These are phyloP conservation scores for Pecten maximus DNA, from an alignment of 2,888 invertebrate species.

Conservation along the genomic window DNA sequence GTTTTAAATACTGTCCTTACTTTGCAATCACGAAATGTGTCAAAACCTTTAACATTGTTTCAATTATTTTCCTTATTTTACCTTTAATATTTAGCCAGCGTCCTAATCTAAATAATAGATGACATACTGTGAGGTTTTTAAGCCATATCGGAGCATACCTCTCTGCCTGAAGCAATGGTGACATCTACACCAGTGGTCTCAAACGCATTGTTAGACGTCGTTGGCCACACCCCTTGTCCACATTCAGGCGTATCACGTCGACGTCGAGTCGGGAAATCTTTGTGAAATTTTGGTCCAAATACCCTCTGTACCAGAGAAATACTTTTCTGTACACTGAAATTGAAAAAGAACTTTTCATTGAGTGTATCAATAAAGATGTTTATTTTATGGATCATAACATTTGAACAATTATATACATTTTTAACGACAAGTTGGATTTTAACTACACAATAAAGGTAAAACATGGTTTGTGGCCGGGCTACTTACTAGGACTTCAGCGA, in stretches of 20 bases:
- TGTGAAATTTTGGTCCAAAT: constrained; percentile 61
- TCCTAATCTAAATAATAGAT: too few relatives aligned
- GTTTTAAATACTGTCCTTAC: too few relatives aligned
- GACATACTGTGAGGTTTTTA: too few relatives aligned
- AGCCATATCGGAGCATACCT: constrained; percentile 39
- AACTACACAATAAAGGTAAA: too few relatives aligned
- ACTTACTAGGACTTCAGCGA: not conserved
- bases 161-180: constrained; percentile 10
- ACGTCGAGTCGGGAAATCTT: constrained; percentile 55
- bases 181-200: constrained; percentile 52
- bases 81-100: too few relatives aligned
- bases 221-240: constrained; percentile 54
- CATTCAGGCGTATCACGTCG: constrained; percentile 47
- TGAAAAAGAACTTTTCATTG: not conserved
- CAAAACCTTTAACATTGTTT: too few relatives aligned
- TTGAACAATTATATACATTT: too few relatives aligned
- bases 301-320: constrained; percentile 61
- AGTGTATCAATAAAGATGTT: too few relatives aligned
- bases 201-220: constrained; percentile 45
- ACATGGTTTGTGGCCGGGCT: not conserved
- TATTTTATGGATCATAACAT: too few relatives aligned
- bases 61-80: too few relatives aligned
- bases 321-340: constrained; percentile 58
- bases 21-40: too few relatives aligned
- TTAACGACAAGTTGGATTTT: too few relatives aligned